A percentile compares a stretch with the other conserved stretches of the same genome.
These are phyloP conservation scores for Pinna nobilis DNA, from an alignment of 1,140 invertebrate genomes.

Conservation along the genomic window DNA sequence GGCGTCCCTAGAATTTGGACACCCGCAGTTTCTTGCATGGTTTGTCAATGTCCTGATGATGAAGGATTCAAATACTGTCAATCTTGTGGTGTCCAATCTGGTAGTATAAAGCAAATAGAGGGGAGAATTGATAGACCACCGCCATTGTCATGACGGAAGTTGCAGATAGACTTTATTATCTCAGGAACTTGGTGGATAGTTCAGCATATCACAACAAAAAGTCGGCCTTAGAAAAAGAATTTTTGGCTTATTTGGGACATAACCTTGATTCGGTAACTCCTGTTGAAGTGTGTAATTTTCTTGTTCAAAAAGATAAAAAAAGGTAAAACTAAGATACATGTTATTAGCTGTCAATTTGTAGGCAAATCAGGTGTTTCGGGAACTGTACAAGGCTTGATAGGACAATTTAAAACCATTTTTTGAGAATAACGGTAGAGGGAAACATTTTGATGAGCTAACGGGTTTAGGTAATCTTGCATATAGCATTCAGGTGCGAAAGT, in stretches of 20 bases:
- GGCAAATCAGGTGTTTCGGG: background rate
- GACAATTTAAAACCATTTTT: background rate
- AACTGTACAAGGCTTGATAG: background rate
- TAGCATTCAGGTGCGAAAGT: background rate
- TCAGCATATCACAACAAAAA: background rate
- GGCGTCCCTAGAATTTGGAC: too few relatives aligned
- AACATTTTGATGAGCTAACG: background rate
- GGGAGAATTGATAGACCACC: too few relatives aligned
- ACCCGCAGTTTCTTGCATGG: too few relatives aligned
- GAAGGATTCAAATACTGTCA: too few relatives aligned
- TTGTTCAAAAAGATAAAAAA: background rate
- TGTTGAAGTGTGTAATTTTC: background rate
- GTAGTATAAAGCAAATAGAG: too few relatives aligned
- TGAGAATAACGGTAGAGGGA: background rate
- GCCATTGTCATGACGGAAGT: too few relatives aligned
- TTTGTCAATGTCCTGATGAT: too few relatives aligned
- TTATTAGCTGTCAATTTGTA: background rate
- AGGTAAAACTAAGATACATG: too few relatives aligned
- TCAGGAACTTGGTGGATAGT: background rate
- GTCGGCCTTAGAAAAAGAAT: background rate
- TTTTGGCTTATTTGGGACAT: background rate
- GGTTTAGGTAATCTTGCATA: conserved; percentile 14
- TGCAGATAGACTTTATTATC: background rate
- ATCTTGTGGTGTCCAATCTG: too few relatives aligned
- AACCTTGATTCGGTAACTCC: background rate